Evolutionary conservation across 2,113 vertebrate species (phyloP).

Genomic region (Actenoides lindsayi): DNA sequence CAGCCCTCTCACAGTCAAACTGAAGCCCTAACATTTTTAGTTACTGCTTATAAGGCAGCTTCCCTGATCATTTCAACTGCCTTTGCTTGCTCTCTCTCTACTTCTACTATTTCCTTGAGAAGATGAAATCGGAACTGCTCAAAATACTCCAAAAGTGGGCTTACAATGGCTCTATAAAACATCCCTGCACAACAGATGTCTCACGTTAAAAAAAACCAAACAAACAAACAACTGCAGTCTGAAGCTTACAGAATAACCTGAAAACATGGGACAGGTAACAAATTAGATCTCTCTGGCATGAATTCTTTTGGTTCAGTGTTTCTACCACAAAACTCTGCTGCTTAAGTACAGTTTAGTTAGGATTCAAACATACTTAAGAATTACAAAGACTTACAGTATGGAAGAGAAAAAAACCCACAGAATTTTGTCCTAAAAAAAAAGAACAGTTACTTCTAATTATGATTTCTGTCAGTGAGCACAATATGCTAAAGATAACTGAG

Average conservation of each 20-base stretch:
- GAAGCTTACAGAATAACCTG: background rate
- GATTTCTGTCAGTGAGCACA: background rate
- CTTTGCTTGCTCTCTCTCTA: background rate
- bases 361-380: background rate
- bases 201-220: background rate
- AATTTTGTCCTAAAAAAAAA: background rate
- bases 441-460: background rate
- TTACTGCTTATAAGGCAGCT: background rate
- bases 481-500: background rate
- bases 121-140: background rate
- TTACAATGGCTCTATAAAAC: background rate
- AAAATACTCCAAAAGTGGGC: background rate
- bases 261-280: background rate
- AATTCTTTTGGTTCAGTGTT: background rate
- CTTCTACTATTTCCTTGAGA: background rate
- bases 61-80: background rate
- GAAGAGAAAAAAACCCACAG: background rate
- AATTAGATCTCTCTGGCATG: accelerated
- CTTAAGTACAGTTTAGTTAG: background rate
- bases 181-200: background rate
- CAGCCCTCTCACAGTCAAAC: background rate
- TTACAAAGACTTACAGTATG: background rate
- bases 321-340: background rate
- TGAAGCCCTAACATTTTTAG: background rate
- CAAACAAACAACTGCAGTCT: background rate